A percentile compares a stretch with the other conserved stretches of the same genome.
These are phyloP conservation scores for Nephrotoma flavescens DNA, from an alignment of 2,888 invertebrate species.

Conservation along the genomic window DNA sequence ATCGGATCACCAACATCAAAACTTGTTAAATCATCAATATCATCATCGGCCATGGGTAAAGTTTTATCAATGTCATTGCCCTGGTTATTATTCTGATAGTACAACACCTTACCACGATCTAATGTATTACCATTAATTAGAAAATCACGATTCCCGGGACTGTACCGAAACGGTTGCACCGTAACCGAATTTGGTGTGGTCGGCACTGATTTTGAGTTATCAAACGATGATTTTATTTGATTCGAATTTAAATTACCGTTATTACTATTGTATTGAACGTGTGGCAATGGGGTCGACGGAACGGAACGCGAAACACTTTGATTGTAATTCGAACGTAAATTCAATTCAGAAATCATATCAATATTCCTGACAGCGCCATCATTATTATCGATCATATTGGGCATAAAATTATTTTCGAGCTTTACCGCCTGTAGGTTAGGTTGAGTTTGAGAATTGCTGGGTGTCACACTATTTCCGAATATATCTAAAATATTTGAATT, in stretches of 20 bases:
- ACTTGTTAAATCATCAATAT: conserved; percentile 14
- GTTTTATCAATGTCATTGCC: conserved; percentile 4
- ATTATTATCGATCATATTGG: not conserved
- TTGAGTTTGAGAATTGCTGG: conserved; percentile 3
- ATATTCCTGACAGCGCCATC: conserved; percentile 6
- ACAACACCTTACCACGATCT: conserved; percentile 24
- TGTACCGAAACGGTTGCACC: conserved; percentile 42
- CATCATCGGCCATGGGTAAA: conserved; percentile 11
- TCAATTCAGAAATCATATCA: conserved; percentile 23
- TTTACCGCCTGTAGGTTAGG: conserved; percentile 8
- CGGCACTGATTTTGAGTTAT: conserved; percentile 60
- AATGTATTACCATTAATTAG: conserved; percentile 46
- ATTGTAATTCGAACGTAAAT: conserved; percentile 8
- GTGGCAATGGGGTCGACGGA: conserved; percentile 51
- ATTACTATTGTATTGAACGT: conserved; percentile 15
- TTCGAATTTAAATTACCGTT: conserved; percentile 11
- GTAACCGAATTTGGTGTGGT: conserved; percentile 49
- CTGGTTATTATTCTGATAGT: conserved; percentile 6
- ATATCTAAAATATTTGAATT: conserved; percentile 18
- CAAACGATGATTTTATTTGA: conserved; percentile 23
- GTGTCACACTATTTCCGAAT: conserved; percentile 13
- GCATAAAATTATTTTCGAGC: conserved; percentile 11
- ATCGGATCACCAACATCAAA: conserved; percentile 24
- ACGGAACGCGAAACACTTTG: conserved; percentile 45
- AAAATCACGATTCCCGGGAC: conserved; percentile 37